Base-by-base conservation (phyloP, 2,797 vertebrate species). In the Orestias chungarensis region DNA sequence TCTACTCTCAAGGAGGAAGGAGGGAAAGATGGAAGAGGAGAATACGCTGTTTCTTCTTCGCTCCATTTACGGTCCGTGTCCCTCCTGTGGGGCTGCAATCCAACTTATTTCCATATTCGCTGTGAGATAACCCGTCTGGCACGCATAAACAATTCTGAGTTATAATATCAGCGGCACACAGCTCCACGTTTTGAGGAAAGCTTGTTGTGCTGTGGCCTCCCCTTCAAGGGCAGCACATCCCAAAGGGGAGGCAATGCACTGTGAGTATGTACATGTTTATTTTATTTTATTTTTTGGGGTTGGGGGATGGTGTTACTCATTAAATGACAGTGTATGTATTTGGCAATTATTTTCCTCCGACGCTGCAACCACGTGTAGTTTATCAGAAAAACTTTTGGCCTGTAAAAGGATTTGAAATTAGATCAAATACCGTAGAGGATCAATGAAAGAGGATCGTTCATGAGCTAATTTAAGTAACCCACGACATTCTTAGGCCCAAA, bases 11-110 rank as follows among this genome's bases (percentile, higher is more conserved):
- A 64, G 61, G 15, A 71, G 33, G 40, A 59, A 71, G 68, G 43
- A 52, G 18, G 42, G 50, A 72, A 50, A 64, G 74, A 66, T 31
- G 44, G 31, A 67, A 49, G 66, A 62, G 70, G 71, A 52, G 70
- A 71, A 74, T 1, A 61, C 0, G 3, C 49, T 20, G 46, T 78
- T n/a, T 61, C 68, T 70, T 74, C 62, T 73, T 74, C 54, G 15
- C 84, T 88, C 90, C 92, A 88, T 91, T 86, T 91, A 91, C 72
- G 88, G 90, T 80, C 70, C 79, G 65, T 67, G 66, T 43, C 10
- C 79, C 71, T 68, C 67, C 70, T 8, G 18, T 47, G 65, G 57
- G 9, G 27, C 78, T 46, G 66, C 80, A 74, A 66, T 81, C 70
- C 64, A 86, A 73, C 52, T 72, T 52, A 81, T 76, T 82, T 85